phyloP scores from a whole-genome alignment of 2,797 vertebrate species.

The Synaphobranchus kaupii region DNA sequence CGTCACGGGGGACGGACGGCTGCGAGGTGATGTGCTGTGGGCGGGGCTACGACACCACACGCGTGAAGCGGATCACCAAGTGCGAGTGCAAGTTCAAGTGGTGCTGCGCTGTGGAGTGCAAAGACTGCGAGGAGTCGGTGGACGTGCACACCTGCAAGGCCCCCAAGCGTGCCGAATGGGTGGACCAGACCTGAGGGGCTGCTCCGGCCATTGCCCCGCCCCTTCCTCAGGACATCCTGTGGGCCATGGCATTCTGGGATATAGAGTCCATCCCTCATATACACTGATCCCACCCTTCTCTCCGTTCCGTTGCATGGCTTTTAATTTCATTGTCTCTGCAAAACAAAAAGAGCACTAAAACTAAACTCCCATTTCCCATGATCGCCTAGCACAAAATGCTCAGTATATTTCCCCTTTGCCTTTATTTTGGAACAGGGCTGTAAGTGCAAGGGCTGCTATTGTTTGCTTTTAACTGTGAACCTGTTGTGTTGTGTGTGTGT shows the following conservation, averaged over 20 bases:
- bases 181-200: constrained; percentile 83
- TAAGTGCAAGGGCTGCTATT: constrained; percentile 39
- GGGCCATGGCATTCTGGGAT: constrained; percentile 79
- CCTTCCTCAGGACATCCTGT: constrained; percentile 57
- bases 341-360: constrained; percentile 68
- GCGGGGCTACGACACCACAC: constrained; percentile 94
- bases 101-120: constrained; percentile 96
- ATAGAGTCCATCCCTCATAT: constrained; percentile 73
- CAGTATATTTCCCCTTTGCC: constrained; percentile 36
- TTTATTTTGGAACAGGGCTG: constrained; percentile 46
- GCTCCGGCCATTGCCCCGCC: constrained; percentile 34
- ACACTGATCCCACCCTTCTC: constrained; percentile 54
- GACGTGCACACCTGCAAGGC: constrained; percentile 97
- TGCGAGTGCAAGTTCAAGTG: constrained; percentile 99
- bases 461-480: constrained; percentile 43
- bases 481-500: constrained; percentile 38
- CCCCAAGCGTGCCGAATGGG: constrained; percentile 89
- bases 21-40: constrained; percentile 99
- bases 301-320: constrained; percentile 77
- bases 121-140: constrained; percentile 89
- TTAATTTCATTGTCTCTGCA: constrained; percentile 66
- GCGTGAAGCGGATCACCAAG: constrained; percentile 88
- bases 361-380: constrained; percentile 62
- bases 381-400: constrained; percentile 57
- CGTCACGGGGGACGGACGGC: constrained; percentile 86